These are phyloP conservation scores for Lasaia peninsularis DNA, from an alignment of 1,140 invertebrate genomes.

Conservation along the genomic window DNA sequence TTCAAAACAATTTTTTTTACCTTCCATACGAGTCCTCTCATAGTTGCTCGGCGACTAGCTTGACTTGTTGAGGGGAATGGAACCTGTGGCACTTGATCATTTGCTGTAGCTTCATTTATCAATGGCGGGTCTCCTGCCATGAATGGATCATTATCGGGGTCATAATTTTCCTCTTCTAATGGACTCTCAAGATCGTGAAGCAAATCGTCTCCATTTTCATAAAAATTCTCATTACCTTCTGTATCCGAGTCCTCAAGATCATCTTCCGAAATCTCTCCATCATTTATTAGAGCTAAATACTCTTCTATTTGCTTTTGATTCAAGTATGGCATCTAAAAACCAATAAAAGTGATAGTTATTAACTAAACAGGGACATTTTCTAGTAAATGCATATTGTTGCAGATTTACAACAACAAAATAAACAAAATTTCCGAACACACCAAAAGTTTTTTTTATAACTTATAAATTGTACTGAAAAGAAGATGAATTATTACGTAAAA, in stretches of 20 bases:
- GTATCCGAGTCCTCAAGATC: constrained; percentile 38
- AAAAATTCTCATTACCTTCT: constrained; percentile 22
- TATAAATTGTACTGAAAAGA: constrained; percentile 40
- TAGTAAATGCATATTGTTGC: constrained; percentile 40
- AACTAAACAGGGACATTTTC: constrained; percentile 33
- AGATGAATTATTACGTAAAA: constrained; percentile 39
- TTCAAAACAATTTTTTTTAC: constrained; percentile 39
- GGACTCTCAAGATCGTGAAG: constrained; percentile 42
- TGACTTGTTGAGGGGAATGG: constrained; percentile 29
- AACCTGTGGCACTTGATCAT: constrained; percentile 37
- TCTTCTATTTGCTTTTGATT: constrained; percentile 37
- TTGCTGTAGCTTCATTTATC: constrained; percentile 37
- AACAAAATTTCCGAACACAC: constrained; percentile 37
- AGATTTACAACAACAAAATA: constrained; percentile 37
- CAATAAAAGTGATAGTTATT: constrained; percentile 36
- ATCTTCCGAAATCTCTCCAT: constrained; percentile 38
- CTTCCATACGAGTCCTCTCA: constrained; percentile 33
- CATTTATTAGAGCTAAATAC: constrained; percentile 38
- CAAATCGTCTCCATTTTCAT: constrained; percentile 41
- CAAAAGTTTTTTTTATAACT: constrained; percentile 39
- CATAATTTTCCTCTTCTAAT: constrained; percentile 40
- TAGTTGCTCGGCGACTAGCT: not conserved
- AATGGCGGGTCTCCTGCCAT: constrained; percentile 40
- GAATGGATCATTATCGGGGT: constrained; percentile 35
- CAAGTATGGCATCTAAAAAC: constrained; percentile 29